Percentiles rank a stretch among this genome's conserved stretches.
Conservation (phyloP, 1,140 invertebrate genomes). For the Polypedilum vanderplanki region DNA sequence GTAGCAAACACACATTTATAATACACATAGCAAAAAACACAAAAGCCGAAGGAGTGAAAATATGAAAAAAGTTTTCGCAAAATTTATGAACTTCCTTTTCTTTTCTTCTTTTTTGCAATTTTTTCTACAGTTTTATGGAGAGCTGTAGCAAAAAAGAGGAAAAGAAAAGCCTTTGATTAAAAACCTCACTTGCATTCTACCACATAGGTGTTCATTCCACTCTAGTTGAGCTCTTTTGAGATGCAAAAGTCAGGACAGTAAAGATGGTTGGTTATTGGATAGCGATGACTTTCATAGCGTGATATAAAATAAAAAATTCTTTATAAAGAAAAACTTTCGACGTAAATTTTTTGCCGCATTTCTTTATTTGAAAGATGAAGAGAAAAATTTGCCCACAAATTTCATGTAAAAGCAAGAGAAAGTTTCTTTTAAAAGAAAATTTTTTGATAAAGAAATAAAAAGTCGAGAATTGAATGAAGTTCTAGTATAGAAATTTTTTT, state of each 20-base stretch:
- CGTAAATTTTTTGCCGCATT: background rate
- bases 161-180: constrained; percentile 27
- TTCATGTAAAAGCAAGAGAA: constrained; percentile 16
- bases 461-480: background rate
- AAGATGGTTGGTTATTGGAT: background rate
- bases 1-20: background rate
- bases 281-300: too few species aligned
- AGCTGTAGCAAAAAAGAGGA: background rate
- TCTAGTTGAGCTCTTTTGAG: background rate
- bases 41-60: background rate
- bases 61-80: constrained; percentile 24
- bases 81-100: constrained; percentile 25
- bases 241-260: background rate
- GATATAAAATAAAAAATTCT: too few species aligned
- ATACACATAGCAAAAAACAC: background rate
- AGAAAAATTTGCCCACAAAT: constrained; percentile 20
- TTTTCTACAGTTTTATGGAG: background rate
- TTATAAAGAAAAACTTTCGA: background rate
- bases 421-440: background rate
- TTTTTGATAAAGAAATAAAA: background rate
- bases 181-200: constrained; percentile 22
- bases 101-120: background rate
- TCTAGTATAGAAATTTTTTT: too few species aligned
- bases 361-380: background rate
- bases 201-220: background rate